These are phyloP conservation scores for Buathra laborator DNA, from an alignment of 2,888 invertebrate genomes.

Conservation along the genomic window DNA sequence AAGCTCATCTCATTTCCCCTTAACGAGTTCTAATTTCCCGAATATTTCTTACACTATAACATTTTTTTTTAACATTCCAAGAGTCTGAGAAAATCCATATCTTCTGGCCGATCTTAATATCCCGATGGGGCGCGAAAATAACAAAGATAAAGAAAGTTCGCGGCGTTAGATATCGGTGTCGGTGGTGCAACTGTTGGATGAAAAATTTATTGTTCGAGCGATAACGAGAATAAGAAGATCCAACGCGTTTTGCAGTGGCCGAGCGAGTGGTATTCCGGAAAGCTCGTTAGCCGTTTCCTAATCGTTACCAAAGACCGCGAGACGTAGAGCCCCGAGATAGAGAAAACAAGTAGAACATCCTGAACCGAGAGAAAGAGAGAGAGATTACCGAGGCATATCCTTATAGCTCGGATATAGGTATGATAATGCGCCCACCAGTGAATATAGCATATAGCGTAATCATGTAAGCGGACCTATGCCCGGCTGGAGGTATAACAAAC, in stretches of 20 bases:
- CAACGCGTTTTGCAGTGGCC: constrained; percentile 37
- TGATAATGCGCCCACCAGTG: constrained; percentile 24
- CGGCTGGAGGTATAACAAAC: constrained; percentile 60
- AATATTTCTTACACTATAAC: no score
- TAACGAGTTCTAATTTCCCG: no score
- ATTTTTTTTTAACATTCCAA: no score
- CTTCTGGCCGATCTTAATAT: no score
- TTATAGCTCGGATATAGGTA: constrained; percentile 1
- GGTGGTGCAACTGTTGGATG: constrained; percentile 49
- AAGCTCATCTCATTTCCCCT: no score
- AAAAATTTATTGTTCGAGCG: constrained; percentile 65
- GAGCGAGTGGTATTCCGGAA: constrained; percentile 38
- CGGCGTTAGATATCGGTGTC: constrained; percentile 36
- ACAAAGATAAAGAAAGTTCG: constrained; percentile 61
- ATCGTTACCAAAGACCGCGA: constrained; percentile 59
- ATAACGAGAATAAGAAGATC: constrained; percentile 69
- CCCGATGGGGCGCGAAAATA: constrained; percentile 32
- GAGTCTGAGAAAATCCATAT: no score
- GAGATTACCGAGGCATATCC: constrained; percentile 8
- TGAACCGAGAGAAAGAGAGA: constrained; percentile 16
- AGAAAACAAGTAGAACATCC: constrained; percentile 12
- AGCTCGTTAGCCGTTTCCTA: constrained; percentile 68
- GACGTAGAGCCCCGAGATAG: constrained; percentile 27
- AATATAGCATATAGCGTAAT: constrained; percentile 2
- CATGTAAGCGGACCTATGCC: constrained; percentile 1